Conservation (phyloP, 2,113 vertebrate species). For the Pseudonaja textilis region DNA sequence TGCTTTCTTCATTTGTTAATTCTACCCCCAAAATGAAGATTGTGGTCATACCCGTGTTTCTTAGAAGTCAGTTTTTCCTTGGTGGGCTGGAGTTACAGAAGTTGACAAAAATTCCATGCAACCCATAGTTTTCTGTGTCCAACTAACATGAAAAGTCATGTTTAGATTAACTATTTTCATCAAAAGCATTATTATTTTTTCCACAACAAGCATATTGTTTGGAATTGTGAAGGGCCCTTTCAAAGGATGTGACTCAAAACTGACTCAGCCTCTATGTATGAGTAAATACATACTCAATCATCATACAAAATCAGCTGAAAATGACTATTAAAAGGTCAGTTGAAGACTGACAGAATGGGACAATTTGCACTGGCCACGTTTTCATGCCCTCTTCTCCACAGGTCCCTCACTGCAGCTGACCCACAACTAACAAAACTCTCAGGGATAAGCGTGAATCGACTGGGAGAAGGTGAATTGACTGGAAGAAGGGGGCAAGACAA, state of each 20-base stretch:
- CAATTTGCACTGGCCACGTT: background rate
- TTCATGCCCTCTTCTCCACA: background rate
- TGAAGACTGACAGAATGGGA: background rate
- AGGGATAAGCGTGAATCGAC: background rate
- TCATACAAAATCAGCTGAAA: background rate
- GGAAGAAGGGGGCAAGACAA: background rate
- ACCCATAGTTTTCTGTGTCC: background rate
- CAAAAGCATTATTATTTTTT: background rate
- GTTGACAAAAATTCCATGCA: background rate
- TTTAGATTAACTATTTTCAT: background rate
- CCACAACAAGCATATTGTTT: background rate
- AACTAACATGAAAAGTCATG: background rate
- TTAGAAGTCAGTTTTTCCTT: background rate
- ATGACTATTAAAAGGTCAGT: background rate
- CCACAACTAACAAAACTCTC: background rate
- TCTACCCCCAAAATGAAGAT: background rate
- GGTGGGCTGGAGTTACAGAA: background rate
- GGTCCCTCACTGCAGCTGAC: background rate
- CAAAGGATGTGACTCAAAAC: background rate
- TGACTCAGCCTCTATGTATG: background rate
- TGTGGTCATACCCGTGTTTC: background rate
- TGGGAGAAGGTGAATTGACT: too few species aligned
- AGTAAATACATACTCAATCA: background rate
- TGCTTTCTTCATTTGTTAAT: background rate
- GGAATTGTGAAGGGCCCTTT: background rate